phyloP scores from a whole-genome alignment of 2,888 invertebrate genomes.

The Pyrocoelia pectoralis region DNA sequence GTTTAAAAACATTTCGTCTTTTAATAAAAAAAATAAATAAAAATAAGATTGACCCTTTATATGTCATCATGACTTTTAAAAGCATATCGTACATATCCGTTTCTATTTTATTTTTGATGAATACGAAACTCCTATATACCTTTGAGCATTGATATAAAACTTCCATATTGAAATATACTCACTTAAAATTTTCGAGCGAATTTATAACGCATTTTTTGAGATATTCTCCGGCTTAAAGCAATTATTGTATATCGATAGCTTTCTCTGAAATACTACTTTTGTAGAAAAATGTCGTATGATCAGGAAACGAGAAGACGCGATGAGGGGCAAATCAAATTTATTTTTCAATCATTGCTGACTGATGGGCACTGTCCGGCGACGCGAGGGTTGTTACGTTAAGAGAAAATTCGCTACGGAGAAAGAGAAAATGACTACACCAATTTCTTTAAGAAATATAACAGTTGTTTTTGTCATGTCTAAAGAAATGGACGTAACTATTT shows the following conservation, averaged over 20 bases:
- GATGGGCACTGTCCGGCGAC: constrained; percentile 58
- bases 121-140: not conserved
- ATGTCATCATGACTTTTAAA: not conserved
- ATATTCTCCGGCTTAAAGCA: not conserved
- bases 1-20: constrained; percentile 30
- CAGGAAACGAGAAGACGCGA: constrained; percentile 50
- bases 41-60: constrained; percentile 15
- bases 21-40: constrained; percentile 22
- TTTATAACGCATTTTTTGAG: not conserved
- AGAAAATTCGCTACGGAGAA: constrained; percentile 44
- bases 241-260: constrained; percentile 3
- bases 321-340: constrained; percentile 61
- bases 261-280: constrained; percentile 11
- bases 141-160: constrained; percentile 1
- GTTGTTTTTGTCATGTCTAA: constrained; percentile 26
- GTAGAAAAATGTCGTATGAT: constrained; percentile 32
- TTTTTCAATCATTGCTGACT: constrained; percentile 63
- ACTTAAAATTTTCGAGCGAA: not conserved
- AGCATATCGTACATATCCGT: not conserved
- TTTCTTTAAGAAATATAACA: constrained; percentile 43
- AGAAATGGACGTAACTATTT: constrained; percentile 14
- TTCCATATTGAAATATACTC: not conserved
- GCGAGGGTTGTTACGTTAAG: constrained; percentile 45
- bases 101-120: not conserved
- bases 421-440: constrained; percentile 46